These are phyloP conservation scores for Edolisoma coerulescens DNA, from an alignment of 2,113 vertebrate species.

Conservation along the genomic window DNA sequence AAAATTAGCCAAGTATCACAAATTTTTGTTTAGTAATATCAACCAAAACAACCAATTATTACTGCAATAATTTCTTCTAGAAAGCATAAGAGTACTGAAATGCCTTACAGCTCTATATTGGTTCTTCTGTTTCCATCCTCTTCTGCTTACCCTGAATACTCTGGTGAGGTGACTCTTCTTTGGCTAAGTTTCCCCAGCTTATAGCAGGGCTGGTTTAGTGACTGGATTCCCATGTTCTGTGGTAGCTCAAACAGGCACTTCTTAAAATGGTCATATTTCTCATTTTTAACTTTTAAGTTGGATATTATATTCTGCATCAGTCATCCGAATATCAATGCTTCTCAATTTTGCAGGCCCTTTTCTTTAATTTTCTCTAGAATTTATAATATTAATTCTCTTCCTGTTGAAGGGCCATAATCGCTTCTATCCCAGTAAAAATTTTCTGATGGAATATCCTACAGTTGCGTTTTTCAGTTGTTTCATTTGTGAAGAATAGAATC, in stretches of 20 bases:
- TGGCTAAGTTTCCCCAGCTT: background rate
- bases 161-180: background rate
- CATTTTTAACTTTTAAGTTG: background rate
- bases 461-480: background rate
- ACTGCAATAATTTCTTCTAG: background rate
- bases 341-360: background rate
- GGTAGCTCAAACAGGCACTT: background rate
- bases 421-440: background rate
- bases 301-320: background rate
- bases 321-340: background rate
- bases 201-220: background rate
- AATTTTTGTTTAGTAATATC: background rate
- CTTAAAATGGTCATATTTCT: background rate
- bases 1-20: background rate
- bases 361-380: background rate
- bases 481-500: background rate
- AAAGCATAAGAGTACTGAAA: background rate
- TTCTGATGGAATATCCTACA: background rate
- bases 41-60: background rate
- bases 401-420: background rate
- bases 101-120: background rate
- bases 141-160: background rate
- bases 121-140: background rate
- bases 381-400: background rate
- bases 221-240: background rate